phyloP scores from a whole-genome alignment of 2,888 invertebrate species.

The Nysson spinosus region DNA sequence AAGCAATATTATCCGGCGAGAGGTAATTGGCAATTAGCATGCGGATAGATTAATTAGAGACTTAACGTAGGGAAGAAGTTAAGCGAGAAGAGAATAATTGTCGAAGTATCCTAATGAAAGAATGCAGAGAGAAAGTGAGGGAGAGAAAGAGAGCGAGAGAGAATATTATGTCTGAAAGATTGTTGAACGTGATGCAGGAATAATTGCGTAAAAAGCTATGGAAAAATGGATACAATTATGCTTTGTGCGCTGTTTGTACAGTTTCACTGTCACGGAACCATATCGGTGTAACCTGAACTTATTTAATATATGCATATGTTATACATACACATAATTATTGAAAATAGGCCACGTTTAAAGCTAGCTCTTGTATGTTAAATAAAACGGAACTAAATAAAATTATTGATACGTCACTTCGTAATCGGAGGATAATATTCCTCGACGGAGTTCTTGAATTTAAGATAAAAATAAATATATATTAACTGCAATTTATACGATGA shows the following conservation, averaged over 20 bases:
- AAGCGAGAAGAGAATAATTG: background rate
- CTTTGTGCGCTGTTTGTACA: slow-evolving; percentile 54
- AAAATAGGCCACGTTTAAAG: slow-evolving; percentile 61
- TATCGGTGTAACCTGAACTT: slow-evolving; percentile 68
- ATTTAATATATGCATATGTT: slow-evolving; percentile 57
- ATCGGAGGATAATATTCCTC: no score
- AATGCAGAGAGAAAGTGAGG: background rate
- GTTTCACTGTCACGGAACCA: slow-evolving; percentile 60
- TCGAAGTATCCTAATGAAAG: background rate
- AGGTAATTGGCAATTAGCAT: no score
- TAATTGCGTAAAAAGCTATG: no score
- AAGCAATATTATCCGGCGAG: no score
- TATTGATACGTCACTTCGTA: slow-evolving; percentile 64
- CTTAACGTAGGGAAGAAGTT: background rate
- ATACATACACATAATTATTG: slow-evolving; percentile 50
- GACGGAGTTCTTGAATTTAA: no score
- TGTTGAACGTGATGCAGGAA: background rate
- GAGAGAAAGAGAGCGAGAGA: background rate
- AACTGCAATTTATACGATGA: no score
- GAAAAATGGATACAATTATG: slow-evolving; percentile 40
- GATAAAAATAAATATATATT: no score
- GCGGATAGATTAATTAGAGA: no score
- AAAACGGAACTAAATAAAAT: slow-evolving; percentile 68
- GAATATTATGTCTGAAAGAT: slow-evolving; percentile 15
- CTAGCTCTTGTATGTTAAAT: slow-evolving; percentile 72